A percentile compares a stretch with the other conserved stretches of the same genome.
Evolutionary conservation across 2,797 vertebrate genomes (phyloP).

Genomic region (Pangasius sanitwongsei): DNA sequence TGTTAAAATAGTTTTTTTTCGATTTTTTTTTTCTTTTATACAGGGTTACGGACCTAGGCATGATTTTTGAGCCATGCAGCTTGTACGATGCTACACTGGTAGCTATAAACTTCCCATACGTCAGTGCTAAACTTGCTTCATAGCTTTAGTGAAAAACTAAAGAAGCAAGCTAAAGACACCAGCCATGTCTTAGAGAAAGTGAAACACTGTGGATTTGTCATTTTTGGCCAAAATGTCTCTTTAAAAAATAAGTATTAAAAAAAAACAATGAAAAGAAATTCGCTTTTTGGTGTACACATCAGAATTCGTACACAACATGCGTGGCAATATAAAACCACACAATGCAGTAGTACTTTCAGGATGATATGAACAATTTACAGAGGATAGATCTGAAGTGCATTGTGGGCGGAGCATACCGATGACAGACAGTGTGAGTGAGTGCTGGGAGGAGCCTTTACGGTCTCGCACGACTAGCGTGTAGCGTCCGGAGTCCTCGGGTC

Average conservation of each 20-base stretch:
- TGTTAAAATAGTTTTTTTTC: background rate
- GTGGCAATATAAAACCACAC: background rate
- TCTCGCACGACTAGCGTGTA: slow-evolving; percentile 76
- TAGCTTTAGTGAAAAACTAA: background rate
- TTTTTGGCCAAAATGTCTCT: background rate
- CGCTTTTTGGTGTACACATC: background rate
- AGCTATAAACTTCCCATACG: background rate
- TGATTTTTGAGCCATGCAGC: background rate
- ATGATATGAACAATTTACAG: background rate
- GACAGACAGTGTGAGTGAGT: slow-evolving; percentile 74
- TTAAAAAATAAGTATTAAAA: background rate
- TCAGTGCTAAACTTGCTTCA: background rate
- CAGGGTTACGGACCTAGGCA: background rate
- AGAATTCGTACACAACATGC: background rate
- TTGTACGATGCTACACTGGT: background rate
- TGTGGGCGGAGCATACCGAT: slow-evolving; percentile 68
- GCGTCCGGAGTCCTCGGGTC: slow-evolving; percentile 69
- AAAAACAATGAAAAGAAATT: background rate
- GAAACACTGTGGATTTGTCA: background rate
- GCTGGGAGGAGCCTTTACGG: slow-evolving; percentile 71
- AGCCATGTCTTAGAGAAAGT: background rate
- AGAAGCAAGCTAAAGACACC: background rate
- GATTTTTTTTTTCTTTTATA: background rate
- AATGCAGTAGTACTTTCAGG: background rate
- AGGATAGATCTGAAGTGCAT: background rate